Evolutionary conservation across 2,797 vertebrate genomes (phyloP).

Genomic region (Nannoperca obscura): DNA sequence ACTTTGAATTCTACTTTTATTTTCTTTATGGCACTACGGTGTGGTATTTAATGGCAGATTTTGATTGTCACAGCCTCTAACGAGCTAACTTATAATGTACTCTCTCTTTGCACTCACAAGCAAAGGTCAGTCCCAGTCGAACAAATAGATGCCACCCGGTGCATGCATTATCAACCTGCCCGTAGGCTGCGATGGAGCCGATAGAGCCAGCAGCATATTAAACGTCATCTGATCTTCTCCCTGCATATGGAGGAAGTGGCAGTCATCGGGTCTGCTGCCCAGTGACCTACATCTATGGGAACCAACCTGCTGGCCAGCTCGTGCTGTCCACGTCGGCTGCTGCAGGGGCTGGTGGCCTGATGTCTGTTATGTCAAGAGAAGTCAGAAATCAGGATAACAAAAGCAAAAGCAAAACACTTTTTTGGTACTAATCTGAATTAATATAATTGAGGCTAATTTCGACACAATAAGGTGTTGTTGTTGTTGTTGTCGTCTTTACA

Average conservation of each 20-base stretch:
- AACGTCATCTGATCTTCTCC: constrained; percentile 55
- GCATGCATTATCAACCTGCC: constrained; percentile 44
- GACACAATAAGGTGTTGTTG: no score
- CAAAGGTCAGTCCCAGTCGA: constrained; percentile 36
- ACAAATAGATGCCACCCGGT: constrained; percentile 21
- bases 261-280: constrained; percentile 49
- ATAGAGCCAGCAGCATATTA: constrained; percentile 51
- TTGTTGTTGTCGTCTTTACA: no score
- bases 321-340: constrained; percentile 15
- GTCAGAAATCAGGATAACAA: neutral
- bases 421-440: no score
- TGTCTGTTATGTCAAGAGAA: neutral
- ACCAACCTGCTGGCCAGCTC: constrained; percentile 31
- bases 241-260: constrained; percentile 60
- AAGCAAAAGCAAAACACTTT: no score
- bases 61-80: neutral
- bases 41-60: no score
- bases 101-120: constrained; percentile 6
- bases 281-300: constrained; percentile 68
- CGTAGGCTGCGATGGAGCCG: constrained; percentile 28
- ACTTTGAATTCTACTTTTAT: no score
- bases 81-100: no score
- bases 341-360: neutral
- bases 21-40: no score
- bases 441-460: no score